phyloP scores from a whole-genome alignment of 1,140 invertebrate genomes.

The Caenorhabditis brenneri region DNA sequence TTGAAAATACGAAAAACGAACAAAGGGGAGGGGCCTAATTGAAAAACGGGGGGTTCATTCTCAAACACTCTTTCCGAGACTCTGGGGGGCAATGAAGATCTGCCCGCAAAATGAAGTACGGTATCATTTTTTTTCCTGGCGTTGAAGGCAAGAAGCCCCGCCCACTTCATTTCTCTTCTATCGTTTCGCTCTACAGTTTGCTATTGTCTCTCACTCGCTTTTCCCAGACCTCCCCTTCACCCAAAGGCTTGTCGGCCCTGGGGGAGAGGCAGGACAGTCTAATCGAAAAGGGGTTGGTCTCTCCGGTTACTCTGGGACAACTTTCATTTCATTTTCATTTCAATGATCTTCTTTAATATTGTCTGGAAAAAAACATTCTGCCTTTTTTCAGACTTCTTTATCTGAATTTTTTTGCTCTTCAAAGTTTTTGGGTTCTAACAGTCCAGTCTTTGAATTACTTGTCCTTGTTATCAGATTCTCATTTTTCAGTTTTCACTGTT shows the following conservation, averaged over 20 bases:
- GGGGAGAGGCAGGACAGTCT: neutral
- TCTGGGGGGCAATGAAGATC: neutral
- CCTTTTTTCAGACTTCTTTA: neutral
- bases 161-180: neutral
- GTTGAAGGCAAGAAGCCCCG: no score
- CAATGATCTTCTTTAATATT: neutral
- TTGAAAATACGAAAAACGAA: slow-evolving; percentile 11
- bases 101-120: neutral
- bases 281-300: neutral
- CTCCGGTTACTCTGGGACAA: neutral
- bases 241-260: neutral
- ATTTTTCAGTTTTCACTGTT: no score
- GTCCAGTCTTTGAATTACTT: no score
- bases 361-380: neutral
- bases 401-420: neutral
- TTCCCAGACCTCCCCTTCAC: neutral
- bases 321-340: slow-evolving; percentile 27
- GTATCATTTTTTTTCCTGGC: neutral
- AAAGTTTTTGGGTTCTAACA: neutral
- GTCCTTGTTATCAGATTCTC: no score
- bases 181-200: neutral
- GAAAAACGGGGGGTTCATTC: neutral
- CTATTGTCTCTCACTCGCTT: neutral
- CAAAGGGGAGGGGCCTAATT: neutral
- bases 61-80: neutral